A percentile compares a stretch with the other conserved stretches of the same genome.
Conservation (phyloP, 2,888 invertebrate genomes). For the Lysandra bellargus region DNA sequence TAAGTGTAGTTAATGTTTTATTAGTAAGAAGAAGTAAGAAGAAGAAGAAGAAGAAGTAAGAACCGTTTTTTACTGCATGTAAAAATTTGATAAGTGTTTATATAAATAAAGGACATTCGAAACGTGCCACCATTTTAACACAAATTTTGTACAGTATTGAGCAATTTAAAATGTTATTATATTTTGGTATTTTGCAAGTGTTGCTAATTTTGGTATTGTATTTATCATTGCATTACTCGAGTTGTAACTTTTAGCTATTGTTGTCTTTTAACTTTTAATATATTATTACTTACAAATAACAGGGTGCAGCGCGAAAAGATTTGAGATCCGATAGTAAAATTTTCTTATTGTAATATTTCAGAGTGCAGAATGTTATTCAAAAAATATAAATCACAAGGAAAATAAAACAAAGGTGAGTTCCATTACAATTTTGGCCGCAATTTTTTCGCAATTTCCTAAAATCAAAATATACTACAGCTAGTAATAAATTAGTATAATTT, state of each 20-base stretch:
- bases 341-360: neutral
- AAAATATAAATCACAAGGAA: neutral
- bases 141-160: neutral
- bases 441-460: too few species aligned
- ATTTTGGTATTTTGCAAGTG: conserved; percentile 2
- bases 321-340: neutral
- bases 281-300: neutral
- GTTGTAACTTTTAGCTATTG: neutral
- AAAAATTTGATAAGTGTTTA: conserved; percentile 24
- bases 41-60: too few species aligned
- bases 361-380: conserved; percentile 15
- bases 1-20: neutral
- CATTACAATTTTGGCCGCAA: neutral
- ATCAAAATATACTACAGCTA: too few species aligned
- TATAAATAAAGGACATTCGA: conserved; percentile 31
- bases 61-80: too few species aligned
- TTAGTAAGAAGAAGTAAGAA: too few species aligned
- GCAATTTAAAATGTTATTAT: neutral
- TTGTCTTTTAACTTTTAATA: neutral
- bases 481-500: too few species aligned
- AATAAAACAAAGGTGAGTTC: conserved; percentile 8
- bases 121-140: conserved; percentile 2
- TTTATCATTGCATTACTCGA: neutral
- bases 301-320: neutral
- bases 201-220: conserved; percentile 7